Percentiles rank a stretch among this genome's conserved stretches.
These are phyloP conservation scores for Aegotheles bennettii DNA, from an alignment of 2,113 vertebrate genomes.

Conservation along the genomic window DNA sequence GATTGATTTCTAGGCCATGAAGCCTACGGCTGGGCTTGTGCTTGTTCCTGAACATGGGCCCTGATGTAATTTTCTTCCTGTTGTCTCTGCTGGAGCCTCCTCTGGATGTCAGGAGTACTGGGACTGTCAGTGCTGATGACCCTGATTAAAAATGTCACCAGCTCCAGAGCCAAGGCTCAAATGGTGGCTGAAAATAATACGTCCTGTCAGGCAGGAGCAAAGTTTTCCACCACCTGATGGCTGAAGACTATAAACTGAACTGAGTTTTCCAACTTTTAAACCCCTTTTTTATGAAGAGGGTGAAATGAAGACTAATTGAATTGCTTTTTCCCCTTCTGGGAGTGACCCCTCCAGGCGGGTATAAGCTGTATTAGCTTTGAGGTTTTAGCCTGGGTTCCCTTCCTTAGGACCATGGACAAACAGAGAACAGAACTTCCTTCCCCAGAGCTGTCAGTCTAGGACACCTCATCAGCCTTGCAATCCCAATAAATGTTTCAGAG, in stretches of 20 bases:
- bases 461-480: background rate
- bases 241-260: background rate
- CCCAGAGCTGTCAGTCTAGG: background rate
- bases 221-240: background rate
- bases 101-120: background rate
- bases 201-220: background rate
- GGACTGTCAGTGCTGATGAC: constrained; percentile 34
- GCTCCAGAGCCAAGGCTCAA: background rate
- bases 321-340: background rate
- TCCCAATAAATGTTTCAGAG: background rate
- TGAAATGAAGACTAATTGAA: background rate
- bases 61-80: background rate
- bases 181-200: background rate
- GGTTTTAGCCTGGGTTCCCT: background rate
- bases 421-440: background rate
- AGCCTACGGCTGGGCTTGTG: background rate
- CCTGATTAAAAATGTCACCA: constrained; percentile 55
- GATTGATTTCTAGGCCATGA: constrained; percentile 22
- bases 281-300: background rate
- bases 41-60: background rate
- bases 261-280: background rate
- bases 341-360: background rate
- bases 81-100: constrained; percentile 13
- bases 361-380: background rate
- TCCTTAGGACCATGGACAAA: background rate